Conservation (phyloP, 2,113 vertebrate species). For the Condylura cristata region DNA sequence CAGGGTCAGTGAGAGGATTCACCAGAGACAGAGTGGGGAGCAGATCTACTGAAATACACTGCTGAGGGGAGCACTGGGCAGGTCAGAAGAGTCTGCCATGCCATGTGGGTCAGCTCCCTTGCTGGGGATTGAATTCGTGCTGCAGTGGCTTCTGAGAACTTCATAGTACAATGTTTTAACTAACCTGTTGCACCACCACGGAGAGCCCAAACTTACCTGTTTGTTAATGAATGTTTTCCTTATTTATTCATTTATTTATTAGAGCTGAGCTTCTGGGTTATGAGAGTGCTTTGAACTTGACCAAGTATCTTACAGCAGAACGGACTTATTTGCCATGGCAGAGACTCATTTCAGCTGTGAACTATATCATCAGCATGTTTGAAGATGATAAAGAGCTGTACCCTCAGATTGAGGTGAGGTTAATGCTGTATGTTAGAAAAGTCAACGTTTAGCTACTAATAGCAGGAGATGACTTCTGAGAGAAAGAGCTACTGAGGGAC, state of each 20-base stretch:
- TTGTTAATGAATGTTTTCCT: background rate
- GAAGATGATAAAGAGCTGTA: slow-evolving; percentile 87
- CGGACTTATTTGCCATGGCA: slow-evolving; percentile 92
- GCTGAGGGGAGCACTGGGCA: too few relatives aligned
- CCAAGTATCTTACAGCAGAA: slow-evolving; percentile 90
- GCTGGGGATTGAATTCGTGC: too few relatives aligned
- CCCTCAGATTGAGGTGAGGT: slow-evolving; percentile 89
- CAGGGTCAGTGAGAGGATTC: too few relatives aligned
- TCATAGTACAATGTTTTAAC: too few relatives aligned
- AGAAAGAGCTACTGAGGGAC: background rate
- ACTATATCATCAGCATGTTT: slow-evolving; percentile 93
- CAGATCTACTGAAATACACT: too few relatives aligned
- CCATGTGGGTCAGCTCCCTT: too few relatives aligned
- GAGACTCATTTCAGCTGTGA: slow-evolving; percentile 86
- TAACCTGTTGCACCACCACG: background rate
- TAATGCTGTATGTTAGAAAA: background rate
- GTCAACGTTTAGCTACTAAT: background rate
- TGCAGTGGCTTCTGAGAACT: too few relatives aligned
- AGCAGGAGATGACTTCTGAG: background rate
- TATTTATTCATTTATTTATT: slow-evolving; percentile 69
- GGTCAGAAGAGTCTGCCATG: too few relatives aligned
- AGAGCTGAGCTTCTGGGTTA: slow-evolving; percentile 92
- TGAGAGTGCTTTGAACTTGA: slow-evolving; percentile 88
- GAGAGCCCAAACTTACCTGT: background rate
- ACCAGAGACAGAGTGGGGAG: too few relatives aligned